These are phyloP conservation scores for Paelopatides confundens DNA, from an alignment of 53 echinoderm and acorn worm species.

Conservation along the genomic window DNA sequence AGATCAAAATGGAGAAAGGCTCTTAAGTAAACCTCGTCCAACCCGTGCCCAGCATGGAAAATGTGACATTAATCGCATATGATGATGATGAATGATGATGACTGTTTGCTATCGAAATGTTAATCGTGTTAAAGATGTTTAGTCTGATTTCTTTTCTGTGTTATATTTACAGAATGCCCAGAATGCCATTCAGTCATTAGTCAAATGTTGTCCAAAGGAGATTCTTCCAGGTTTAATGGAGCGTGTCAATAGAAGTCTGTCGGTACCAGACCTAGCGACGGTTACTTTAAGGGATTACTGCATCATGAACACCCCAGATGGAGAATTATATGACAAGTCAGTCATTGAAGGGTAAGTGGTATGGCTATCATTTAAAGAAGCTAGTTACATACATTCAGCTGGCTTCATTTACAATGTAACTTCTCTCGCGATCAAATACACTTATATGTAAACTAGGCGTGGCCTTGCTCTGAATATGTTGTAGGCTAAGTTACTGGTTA, in stretches of 20 bases:
- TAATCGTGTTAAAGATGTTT: too few relatives aligned
- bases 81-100: too few relatives aligned
- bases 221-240: slow-evolving; percentile 75
- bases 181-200: slow-evolving; percentile 78
- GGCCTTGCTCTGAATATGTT: too few relatives aligned
- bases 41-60: too few relatives aligned
- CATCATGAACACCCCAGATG: slow-evolving; percentile 91
- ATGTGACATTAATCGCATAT: too few relatives aligned
- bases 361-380: neutral
- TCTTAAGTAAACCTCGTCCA: too few relatives aligned
- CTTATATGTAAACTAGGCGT: neutral
- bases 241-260: slow-evolving; percentile 73
- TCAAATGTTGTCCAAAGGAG: slow-evolving; percentile 67
- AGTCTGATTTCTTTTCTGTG: too few relatives aligned
- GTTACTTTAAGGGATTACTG: slow-evolving; percentile 80
- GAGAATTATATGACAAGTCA: slow-evolving; percentile 80
- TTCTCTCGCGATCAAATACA: too few relatives aligned
- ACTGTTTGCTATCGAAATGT: too few relatives aligned
- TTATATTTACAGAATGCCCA: slow-evolving; percentile 54
- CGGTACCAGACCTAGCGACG: slow-evolving; percentile 70
- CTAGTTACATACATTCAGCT: too few relatives aligned
- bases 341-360: slow-evolving; percentile 80
- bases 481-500: neutral
- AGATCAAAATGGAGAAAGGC: too few relatives aligned
- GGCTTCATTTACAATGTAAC: too few relatives aligned